Evolutionary conservation across 2,113 vertebrate species (phyloP), one percentile per base, ranked within the genome.

Genomic region (Malaclemys terrapin): DNA sequence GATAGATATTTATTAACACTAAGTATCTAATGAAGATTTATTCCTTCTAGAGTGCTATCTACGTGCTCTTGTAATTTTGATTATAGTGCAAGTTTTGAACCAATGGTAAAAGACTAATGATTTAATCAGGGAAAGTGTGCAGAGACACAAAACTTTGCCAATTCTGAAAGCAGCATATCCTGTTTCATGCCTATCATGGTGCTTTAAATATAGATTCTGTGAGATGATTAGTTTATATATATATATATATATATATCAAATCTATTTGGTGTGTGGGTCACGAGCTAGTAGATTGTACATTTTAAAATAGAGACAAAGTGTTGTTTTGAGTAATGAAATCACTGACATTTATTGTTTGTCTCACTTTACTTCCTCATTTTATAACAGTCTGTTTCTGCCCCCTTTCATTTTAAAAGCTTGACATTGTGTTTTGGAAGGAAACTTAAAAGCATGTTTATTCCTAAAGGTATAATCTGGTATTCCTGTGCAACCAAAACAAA

Each of bases 1-100:
- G 94, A 88, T 93, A 93, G 93, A 52, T 95, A 95, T 94, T 96
- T 97, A 84, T 95, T 94, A 90, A 91, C 87, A 80, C 56, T 62
- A 84, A 59, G 38, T 85, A 47, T 90, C 31, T 96, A 95, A 97
- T 91, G 94, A 96, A 93, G 95, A 97, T 96, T 91, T 96, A 96
- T 94, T 95, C 35, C 31, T 96, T 96, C 47, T 81, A 22, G 72
- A 90, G 79, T 90, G n/a, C 89, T 84, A 87, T 91, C 62, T 84
- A 52, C 0, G 3, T 95, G 50, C 75, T 95, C 54, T 35, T 80
- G 50, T 94, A 86, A 92, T 97, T 90, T 78, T 97, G 88, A 95
- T 91, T 96, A 76, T 95, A 80, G 79, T 92, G 85, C 57, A 91
- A 85, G 84, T 95, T 97, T 96, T 89, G 53, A 89, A 93, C 47